Base-by-base conservation (phyloP, 2,113 vertebrate genomes). In the Bubalus kerabau region DNA sequence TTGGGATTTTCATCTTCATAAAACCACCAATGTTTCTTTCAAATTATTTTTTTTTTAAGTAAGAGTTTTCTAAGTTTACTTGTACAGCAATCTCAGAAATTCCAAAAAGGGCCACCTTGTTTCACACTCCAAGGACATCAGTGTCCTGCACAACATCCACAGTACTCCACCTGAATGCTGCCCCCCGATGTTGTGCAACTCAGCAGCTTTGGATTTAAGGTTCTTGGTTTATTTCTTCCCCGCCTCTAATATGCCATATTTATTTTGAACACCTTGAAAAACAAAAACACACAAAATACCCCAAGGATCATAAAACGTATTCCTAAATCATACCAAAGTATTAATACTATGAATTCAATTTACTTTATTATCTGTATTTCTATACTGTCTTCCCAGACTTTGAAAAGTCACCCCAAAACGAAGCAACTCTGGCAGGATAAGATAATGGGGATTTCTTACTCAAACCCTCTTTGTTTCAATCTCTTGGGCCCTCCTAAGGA, bases 241-340 rank as follows among this genome's bases (percentile, higher is more conserved):
- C 36, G 6, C 1, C 36, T 46, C 36, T 17, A 46, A 48, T 81
- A 67, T 36, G 46, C 67, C 83, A 87, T 48, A 81, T 93, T 96
- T 85, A 64, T 91, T 93, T 87, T 21, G 85, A 93, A 93, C 28
- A 81, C 23, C 40, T 88, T 95, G 83, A 95, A 95, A 83, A 83
- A 87, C 56, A 93, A 56, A 88, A 67, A 60, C 21, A 86, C 12
- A 26, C 48, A 94, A 78, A 84, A 76, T 52, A 93, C 16, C n/a
- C 48, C 76, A 93, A 12, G 84, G 50, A 64, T 74, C 60, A 54
- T 84, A 94, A 87, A 92, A 60, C 3, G 10, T n/a, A 50, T 85
- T 85, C 28, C 80, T 90, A 89, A 90, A 71, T 59, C 50, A 62
- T 19, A 87, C 62, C 43, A n/a, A 91, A 78, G 23, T 87, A 52